Percentiles rank a stretch among this genome's conserved stretches.
Evolutionary conservation across 2,888 invertebrate genomes (phyloP).

Genomic region (Dasypogon diadema): DNA sequence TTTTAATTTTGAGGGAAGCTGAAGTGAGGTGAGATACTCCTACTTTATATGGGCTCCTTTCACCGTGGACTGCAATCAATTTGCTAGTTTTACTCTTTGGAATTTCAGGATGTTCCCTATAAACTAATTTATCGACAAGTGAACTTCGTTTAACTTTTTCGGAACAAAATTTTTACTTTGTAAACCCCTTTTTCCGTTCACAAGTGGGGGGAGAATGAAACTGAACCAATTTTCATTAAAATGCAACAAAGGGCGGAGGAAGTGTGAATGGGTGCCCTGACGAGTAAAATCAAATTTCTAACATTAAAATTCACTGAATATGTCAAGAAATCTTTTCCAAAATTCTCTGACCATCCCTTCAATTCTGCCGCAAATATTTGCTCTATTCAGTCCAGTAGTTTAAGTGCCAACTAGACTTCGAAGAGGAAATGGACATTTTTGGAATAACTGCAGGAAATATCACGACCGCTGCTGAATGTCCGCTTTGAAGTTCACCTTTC

Average conservation of each 20-base stretch:
- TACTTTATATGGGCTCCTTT: slow-evolving; percentile 12
- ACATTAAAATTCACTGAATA: neutral
- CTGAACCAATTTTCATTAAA: too few relatives aligned
- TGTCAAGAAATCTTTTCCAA: neutral
- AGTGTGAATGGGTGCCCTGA: too few relatives aligned
- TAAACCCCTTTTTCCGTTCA: too few relatives aligned
- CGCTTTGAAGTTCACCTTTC: slow-evolving; percentile 24
- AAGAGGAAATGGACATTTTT: slow-evolving; percentile 33
- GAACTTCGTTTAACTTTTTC: too few relatives aligned
- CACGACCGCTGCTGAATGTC: neutral
- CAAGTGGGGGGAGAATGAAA: too few relatives aligned
- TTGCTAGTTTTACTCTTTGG: slow-evolving; percentile 31
- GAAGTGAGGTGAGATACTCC: slow-evolving; percentile 27
- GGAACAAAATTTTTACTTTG: too few relatives aligned
- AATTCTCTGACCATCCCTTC: neutral
- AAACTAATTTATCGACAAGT: slow-evolving; percentile 34
- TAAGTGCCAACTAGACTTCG: neutral
- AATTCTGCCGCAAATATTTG: slow-evolving; percentile 33
- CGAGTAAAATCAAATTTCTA: neutral
- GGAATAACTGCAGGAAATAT: slow-evolving; percentile 28
- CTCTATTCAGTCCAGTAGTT: neutral
- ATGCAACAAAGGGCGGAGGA: too few relatives aligned
- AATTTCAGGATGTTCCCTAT: slow-evolving; percentile 18
- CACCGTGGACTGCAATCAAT: slow-evolving; percentile 27
- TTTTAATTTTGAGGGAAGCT: slow-evolving; percentile 52